Percentiles rank a stretch among this genome's conserved stretches.
Conservation (phyloP, 2,797 vertebrate species). For the Gambelia wislizenii region DNA sequence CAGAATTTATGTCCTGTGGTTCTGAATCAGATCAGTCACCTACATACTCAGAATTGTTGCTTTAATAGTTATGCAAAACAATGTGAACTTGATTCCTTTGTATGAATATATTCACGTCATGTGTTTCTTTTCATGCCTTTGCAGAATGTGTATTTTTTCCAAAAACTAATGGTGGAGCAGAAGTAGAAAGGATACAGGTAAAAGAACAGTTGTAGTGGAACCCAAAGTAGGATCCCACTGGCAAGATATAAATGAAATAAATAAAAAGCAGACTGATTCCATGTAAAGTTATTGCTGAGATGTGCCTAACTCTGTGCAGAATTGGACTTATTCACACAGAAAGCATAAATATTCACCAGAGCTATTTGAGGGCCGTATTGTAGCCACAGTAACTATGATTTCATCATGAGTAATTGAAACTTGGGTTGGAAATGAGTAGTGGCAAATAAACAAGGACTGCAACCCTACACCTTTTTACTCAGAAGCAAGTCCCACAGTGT, state of each 20-base stretch:
- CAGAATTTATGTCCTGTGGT: not conserved
- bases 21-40: not conserved
- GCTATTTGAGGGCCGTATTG: not conserved
- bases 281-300: not conserved
- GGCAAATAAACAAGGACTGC: not conserved
- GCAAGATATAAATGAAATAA: no score
- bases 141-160: not conserved
- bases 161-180: not conserved
- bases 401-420: not conserved
- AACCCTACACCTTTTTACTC: not conserved
- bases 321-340: not conserved
- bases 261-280: not conserved
- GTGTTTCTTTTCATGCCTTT: not conserved
- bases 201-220: not conserved
- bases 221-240: not conserved
- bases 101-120: not conserved
- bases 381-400: not conserved
- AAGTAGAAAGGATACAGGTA: not conserved
- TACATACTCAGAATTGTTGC: no score
- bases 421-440: not conserved
- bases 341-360: not conserved
- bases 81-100: no score
- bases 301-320: not conserved
- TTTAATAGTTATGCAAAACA: not conserved
- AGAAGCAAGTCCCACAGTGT: not conserved